Evolutionary conservation across 2,888 invertebrate genomes (phyloP).

Genomic region (Slavum lentiscoides): DNA sequence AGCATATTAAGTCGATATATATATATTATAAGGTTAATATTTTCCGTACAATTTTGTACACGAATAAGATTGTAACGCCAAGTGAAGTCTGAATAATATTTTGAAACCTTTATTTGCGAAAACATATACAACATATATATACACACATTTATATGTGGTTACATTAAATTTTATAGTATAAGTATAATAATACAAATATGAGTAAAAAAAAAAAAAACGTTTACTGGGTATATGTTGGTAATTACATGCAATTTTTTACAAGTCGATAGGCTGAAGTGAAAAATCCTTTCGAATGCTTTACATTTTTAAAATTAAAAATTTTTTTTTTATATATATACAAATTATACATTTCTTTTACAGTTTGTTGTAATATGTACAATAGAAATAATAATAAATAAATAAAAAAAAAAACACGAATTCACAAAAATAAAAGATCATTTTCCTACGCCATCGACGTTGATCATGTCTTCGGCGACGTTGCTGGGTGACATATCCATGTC

Average conservation of each 20-base stretch:
- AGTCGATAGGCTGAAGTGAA: conserved; percentile 1
- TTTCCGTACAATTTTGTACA: conserved; percentile 27
- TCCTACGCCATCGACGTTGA: conserved; percentile 68
- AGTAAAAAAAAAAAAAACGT: background rate
- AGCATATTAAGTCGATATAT: conserved; percentile 28
- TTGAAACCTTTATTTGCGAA: conserved; percentile 10
- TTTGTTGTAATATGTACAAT: conserved; percentile 22
- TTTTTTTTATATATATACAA: conserved; percentile 25
- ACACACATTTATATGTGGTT: background rate
- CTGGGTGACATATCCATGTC: conserved; percentile 80
- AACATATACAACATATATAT: background rate
- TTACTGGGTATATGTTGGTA: conserved; percentile 9
- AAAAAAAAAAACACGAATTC: background rate
- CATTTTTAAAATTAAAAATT: conserved; percentile 12
- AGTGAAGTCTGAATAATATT: conserved; percentile 40
- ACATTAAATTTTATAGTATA: conserved; percentile 18
- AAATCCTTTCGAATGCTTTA: conserved; percentile 27
- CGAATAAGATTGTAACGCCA: conserved; percentile 33
- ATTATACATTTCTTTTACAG: conserved; percentile 23
- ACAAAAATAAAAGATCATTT: conserved; percentile 2
- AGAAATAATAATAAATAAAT: background rate
- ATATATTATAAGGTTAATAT: conserved; percentile 5
- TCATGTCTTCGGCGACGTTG: conserved; percentile 79
- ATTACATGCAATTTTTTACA: background rate
- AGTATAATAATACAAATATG: background rate